Base-by-base conservation (phyloP, 2,113 vertebrate species). In the Capricornis sumatraensis region DNA sequence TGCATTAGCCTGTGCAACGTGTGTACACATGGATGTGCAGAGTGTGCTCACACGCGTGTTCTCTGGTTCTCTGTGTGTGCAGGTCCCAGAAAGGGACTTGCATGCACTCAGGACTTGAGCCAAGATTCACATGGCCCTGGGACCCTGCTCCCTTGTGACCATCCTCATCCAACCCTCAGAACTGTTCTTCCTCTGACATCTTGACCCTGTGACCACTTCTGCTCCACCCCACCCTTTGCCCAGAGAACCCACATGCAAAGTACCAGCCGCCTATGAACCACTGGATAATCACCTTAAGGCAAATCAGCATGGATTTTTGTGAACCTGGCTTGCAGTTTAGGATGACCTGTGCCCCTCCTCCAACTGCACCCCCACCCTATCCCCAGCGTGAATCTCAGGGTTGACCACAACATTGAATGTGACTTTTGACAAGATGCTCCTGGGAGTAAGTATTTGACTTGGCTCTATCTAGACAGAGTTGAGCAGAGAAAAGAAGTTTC, bases 401-500 rank as follows among this genome's bases (percentile, higher is more conserved):
- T 23, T 71, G 74, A 36, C 64, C 81, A 17, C 55, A 79, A 40
- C n/a, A 58, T 74, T 82, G 36, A 30, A 33, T 53, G 60, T 52
- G 81, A 30, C 88, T 95, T 89, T 79, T 76, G 91, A 93, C 81
- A 83, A 91, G 85, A 86, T 33, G n/a, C 19, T 74, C 64, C 47
- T 6, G 40, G 12, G 74, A 97, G 57, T 50, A 23, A 15, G 40
- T 62, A 8, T 95, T 96, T 93, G 64, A 64, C 89, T 93, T 81
- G 40, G 15, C 6, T 95, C 93, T 93, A 11, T 89, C 86, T 84
- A 98, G 98, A 87, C 28, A 96, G 53, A 97, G 89, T 97, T 91
- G 87, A 97, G 96, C 82, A 89, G 97, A 98, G 98, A 98, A 98
- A 98, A 97, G 97, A 98, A 98, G 98, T 98, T 98, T 98, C 97